Evolutionary conservation across 2,113 vertebrate genomes (phyloP).

Genomic region (Semnornis frantzii): DNA sequence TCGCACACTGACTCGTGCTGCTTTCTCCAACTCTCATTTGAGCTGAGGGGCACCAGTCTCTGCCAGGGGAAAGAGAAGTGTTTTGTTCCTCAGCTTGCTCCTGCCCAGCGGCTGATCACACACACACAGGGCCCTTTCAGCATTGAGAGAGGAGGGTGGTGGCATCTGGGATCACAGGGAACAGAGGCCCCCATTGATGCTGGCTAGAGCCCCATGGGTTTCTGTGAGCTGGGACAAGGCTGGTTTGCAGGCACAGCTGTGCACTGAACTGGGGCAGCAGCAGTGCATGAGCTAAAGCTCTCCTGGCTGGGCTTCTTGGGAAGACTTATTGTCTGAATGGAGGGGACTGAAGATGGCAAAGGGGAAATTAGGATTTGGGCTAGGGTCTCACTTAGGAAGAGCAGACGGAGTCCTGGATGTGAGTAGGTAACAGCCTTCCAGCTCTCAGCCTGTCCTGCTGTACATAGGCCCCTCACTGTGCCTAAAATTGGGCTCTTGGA

Average conservation of each 20-base stretch:
- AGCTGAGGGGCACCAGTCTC: slow-evolving; percentile 17
- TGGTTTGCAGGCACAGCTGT: background rate
- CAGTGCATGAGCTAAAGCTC: background rate
- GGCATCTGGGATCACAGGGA: slow-evolving; percentile 63
- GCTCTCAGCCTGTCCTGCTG: fast-evolving
- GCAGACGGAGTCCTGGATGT: fast-evolving
- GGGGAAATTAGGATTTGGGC: background rate
- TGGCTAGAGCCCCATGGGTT: slow-evolving; percentile 13
- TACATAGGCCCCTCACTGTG: background rate
- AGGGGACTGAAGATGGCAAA: background rate
- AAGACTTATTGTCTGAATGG: background rate
- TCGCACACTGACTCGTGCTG: background rate
- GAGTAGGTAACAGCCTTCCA: background rate
- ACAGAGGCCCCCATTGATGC: slow-evolving; percentile 71
- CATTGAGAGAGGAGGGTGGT: slow-evolving; percentile 62
- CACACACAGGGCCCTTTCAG: slow-evolving; percentile 73
- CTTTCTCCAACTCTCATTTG: slow-evolving; percentile 7
- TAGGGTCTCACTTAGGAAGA: background rate
- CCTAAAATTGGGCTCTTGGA: background rate
- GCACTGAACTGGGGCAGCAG: background rate
- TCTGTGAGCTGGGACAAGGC: slow-evolving; percentile 37
- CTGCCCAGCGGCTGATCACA: slow-evolving; percentile 24
- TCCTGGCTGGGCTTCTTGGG: background rate
- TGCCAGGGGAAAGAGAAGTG: slow-evolving; percentile 57
- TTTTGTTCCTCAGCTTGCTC: slow-evolving; percentile 66